Conservation (phyloP, 2,797 vertebrate genomes). For the Myripristis jacobus region DNA sequence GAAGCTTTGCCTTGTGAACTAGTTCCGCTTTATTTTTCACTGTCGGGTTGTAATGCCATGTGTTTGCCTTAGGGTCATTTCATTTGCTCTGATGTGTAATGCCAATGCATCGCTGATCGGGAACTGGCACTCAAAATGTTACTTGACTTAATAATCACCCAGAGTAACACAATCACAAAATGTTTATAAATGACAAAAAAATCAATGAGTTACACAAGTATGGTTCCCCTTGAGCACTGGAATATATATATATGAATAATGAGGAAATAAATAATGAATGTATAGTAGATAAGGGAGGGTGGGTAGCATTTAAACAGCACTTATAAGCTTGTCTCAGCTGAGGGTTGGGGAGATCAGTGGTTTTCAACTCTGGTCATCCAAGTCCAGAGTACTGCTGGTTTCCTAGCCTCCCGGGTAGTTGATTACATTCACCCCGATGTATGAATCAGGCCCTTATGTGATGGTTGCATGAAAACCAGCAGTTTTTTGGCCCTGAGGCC, state of each 20-base stretch:
- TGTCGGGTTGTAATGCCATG: slow-evolving; percentile 51
- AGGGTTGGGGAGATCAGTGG: slow-evolving; percentile 64
- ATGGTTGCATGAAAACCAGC: slow-evolving; percentile 37
- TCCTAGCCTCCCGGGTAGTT: no score
- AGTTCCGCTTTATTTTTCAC: slow-evolving; percentile 59
- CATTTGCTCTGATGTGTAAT: slow-evolving; percentile 65
- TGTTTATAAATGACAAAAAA: slow-evolving; percentile 53
- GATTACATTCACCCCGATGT: no score
- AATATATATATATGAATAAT: slow-evolving; percentile 56
- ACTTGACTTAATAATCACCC: slow-evolving; percentile 59
- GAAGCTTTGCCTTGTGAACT: slow-evolving; percentile 66
- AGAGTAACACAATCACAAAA: slow-evolving; percentile 69
- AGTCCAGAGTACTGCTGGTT: no score
- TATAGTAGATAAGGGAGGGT: slow-evolving; percentile 61
- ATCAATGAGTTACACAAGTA: slow-evolving; percentile 49
- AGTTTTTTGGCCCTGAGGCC: slow-evolving; percentile 32
- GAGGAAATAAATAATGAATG: slow-evolving; percentile 75
- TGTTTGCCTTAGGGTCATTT: slow-evolving; percentile 61
- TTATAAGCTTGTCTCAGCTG: slow-evolving; percentile 70
- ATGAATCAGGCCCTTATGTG: slow-evolving; percentile 15
- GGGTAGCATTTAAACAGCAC: slow-evolving; percentile 72
- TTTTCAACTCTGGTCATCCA: slow-evolving; percentile 45
- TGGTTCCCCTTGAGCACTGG: slow-evolving; percentile 72
- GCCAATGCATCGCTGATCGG: slow-evolving; percentile 63
- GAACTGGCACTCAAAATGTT: slow-evolving; percentile 74